Base-by-base conservation (phyloP, 2,888 invertebrate species). In the Morpho achilles region DNA sequence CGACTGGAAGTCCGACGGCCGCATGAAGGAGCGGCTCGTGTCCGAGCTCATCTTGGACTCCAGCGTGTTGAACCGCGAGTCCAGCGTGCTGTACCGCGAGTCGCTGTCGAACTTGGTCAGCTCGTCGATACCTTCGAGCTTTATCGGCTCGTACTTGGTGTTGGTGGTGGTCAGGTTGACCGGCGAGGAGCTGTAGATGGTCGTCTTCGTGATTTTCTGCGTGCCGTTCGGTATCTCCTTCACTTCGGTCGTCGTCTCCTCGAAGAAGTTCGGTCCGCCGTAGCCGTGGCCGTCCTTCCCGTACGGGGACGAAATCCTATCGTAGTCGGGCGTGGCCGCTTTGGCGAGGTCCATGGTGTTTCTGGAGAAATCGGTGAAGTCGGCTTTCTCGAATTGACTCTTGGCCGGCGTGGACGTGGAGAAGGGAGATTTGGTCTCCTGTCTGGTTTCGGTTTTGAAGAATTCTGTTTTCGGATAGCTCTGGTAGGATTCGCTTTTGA, bases 141-240 rank as follows among this genome's bases (percentile, higher is more conserved):
- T 82, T 0, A 89, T 76, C 2, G 90, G 88, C 47, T 89, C 90
- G 69, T 87, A 91, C 67, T 90, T 91, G 0, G 89, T 91, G 62
- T 79, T 91, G 0, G 91, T 91, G 5, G 83, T 89, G 0, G 84
- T 91, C 7, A 91, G 71, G 54, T 91, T 91, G 1, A 92, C 91
- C 0, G 92, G 92, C 0, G 91, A 91, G 0, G 92, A 92, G 58
- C 92, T 90, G 71, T 92, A 92, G 1, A 92, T 87, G 58, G 92
- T 92, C 0, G 92, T 92, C 0, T 91, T 92, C 0, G 92, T 91
- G 0, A 92, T 85, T 60, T 92, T 92, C 51, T 92, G 84, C 0
- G 90, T 91, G 1, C 92, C 92, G 43, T 92, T 92, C 0, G 92
- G 92, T 49, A 91, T 84, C 43, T 87, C 85, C 60, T 92, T 92